Percentiles rank a stretch among this genome's conserved stretches.
Conservation (phyloP, 2,888 invertebrate genomes). For the Mactromeris polynyma region DNA sequence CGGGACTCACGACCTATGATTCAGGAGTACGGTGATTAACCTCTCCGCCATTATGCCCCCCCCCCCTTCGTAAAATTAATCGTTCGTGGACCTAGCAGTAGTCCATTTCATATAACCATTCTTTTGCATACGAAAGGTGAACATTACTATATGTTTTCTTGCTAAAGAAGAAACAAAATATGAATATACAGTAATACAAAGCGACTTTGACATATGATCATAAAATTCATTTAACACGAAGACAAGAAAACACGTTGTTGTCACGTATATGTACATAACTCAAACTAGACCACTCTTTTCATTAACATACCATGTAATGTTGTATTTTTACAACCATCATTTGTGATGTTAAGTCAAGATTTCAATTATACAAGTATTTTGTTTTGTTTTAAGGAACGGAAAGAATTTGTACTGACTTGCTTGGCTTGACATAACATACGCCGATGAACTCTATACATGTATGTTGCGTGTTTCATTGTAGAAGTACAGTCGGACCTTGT, state of each 20-base stretch:
- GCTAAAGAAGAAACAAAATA: not conserved
- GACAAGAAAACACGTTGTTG: slow-evolving; percentile 2
- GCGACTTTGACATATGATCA: not conserved
- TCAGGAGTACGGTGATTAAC: too few species aligned
- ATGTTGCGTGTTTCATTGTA: too few species aligned
- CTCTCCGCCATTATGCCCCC: too few species aligned
- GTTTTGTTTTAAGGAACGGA: not conserved
- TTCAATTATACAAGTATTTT: slow-evolving; percentile 6
- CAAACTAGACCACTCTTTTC: slow-evolving; percentile 11
- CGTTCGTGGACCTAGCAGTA: not conserved
- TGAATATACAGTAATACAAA: slow-evolving; percentile 1
- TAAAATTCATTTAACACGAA: not conserved
- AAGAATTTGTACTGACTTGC: not conserved
- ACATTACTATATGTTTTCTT: not conserved
- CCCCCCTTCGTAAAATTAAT: too few species aligned
- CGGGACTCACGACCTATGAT: too few species aligned
- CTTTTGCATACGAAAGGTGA: not conserved
- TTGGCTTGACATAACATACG: not conserved
- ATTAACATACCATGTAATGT: slow-evolving; percentile 11
- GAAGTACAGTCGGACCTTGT: too few species aligned
- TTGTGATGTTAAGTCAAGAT: not conserved
- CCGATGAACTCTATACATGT: not conserved
- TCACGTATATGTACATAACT: not conserved
- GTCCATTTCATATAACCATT: not conserved
- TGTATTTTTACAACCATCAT: not conserved